Conservation (phyloP, 2,113 vertebrate genomes). For the Paramormyrops kingsleyae region DNA sequence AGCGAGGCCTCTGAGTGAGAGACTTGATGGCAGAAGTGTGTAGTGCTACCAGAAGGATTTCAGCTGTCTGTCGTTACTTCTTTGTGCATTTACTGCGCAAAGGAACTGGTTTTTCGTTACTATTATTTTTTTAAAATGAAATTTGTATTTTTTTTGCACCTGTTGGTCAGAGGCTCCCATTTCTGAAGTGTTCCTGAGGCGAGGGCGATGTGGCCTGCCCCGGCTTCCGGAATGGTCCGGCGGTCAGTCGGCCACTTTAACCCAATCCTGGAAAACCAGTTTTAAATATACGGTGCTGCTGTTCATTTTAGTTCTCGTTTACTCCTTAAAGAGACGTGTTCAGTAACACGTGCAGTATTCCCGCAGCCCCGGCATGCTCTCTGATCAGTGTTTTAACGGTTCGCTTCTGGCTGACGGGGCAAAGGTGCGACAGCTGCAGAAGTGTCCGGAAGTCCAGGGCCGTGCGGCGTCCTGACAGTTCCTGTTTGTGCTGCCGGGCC, state of each 20-base stretch:
- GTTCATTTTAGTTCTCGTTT: constrained; percentile 1
- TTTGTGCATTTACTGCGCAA: neutral
- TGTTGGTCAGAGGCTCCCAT: neutral
- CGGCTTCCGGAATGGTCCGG: neutral
- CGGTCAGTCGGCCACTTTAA: neutral
- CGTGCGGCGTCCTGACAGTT: no score
- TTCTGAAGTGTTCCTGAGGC: neutral
- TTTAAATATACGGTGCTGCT: constrained; percentile 19
- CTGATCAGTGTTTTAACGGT: neutral
- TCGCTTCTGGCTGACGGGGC: neutral
- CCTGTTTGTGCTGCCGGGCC: neutral
- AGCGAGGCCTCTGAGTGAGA: neutral
- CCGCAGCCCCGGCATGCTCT: neutral
- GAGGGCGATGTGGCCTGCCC: neutral
- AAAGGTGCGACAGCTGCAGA: neutral
- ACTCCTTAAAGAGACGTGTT: neutral
- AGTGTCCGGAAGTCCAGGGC: neutral
- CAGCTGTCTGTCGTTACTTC: neutral
- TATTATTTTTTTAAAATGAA: neutral
- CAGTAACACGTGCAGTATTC: neutral
- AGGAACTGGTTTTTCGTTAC: neutral
- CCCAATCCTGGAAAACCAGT: neutral
- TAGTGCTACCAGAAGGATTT: neutral
- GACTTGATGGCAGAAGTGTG: neutral
- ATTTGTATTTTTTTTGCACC: neutral